phyloP scores from a whole-genome alignment of 2,888 invertebrate species.

The Zonitis immaculata region DNA sequence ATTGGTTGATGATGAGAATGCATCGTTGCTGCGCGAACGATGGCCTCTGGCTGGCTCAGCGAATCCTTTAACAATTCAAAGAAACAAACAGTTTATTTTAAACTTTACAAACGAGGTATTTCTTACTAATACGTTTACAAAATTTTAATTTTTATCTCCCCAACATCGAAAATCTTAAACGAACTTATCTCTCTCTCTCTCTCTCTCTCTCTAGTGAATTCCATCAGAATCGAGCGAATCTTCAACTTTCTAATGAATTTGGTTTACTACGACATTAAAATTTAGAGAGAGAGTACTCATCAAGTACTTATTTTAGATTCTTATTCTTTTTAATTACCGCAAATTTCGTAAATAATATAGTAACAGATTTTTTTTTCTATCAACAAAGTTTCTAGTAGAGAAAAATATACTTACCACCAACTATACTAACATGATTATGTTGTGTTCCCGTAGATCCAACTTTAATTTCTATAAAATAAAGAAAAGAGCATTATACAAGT shows the following conservation, averaged over 20 bases:
- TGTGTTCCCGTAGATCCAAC: constrained; percentile 46
- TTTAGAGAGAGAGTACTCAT: constrained; percentile 14
- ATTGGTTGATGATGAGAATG: constrained; percentile 32
- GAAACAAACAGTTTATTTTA: too few relatives aligned
- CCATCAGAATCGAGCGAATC: too few relatives aligned
- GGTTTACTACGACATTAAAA: constrained; percentile 16
- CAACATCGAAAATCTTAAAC: too few relatives aligned
- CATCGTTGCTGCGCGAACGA: constrained; percentile 38
- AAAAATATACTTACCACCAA: constrained; percentile 44
- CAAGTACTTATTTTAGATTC: constrained; percentile 22
- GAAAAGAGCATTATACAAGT: background rate
- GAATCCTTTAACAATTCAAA: constrained; percentile 37
- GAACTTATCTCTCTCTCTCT: too few relatives aligned
- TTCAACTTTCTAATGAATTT: too few relatives aligned
- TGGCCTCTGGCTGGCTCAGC: constrained; percentile 48
- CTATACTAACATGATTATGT: constrained; percentile 48
- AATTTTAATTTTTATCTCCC: too few relatives aligned
- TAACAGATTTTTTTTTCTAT: too few relatives aligned
- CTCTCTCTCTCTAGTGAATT: too few relatives aligned
- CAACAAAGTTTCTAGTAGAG: too few relatives aligned
- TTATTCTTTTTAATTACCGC: constrained; percentile 26
- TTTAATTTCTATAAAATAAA: constrained; percentile 47
- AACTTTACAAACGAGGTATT: too few relatives aligned
- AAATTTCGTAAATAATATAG: constrained; percentile 6
- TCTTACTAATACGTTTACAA: too few relatives aligned